Conservation (phyloP, 35 echinoderm and acorn worm species). For the Lytechinus variegatus region DNA sequence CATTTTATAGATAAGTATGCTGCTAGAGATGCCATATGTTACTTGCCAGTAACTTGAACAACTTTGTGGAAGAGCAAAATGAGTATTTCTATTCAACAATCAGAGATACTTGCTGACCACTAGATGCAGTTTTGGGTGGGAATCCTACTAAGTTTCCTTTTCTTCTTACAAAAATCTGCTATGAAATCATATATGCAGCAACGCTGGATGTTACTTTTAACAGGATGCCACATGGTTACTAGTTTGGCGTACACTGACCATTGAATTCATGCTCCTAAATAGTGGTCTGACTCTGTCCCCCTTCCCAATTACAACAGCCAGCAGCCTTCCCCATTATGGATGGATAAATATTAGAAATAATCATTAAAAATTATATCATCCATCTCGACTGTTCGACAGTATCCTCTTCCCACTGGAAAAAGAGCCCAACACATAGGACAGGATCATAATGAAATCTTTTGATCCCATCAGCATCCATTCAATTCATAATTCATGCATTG, state of each 20-base stretch:
- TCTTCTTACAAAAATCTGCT: no score
- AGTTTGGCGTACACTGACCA: neutral
- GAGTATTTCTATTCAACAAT: no score
- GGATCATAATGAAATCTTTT: neutral
- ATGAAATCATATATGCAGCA: no score
- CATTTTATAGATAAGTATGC: neutral
- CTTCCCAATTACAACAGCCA: no score
- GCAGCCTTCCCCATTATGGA: neutral
- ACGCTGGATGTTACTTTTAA: no score
- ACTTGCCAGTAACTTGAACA: no score
- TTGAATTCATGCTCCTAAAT: neutral
- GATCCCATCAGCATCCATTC: conserved; percentile 9
- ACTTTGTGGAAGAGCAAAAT: no score
- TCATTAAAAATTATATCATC: neutral
- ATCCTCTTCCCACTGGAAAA: neutral
- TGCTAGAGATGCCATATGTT: no score
- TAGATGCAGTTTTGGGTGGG: no score
- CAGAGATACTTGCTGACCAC: no score
- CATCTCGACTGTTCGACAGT: neutral
- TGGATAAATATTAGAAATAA: neutral
- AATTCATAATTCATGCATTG: conserved; percentile 14
- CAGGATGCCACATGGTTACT: neutral
- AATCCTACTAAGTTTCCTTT: no score
- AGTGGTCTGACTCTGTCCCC: no score
- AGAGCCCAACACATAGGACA: neutral